Base-by-base conservation (phyloP, 2,888 invertebrate genomes). In the Taenaris catops region DNA sequence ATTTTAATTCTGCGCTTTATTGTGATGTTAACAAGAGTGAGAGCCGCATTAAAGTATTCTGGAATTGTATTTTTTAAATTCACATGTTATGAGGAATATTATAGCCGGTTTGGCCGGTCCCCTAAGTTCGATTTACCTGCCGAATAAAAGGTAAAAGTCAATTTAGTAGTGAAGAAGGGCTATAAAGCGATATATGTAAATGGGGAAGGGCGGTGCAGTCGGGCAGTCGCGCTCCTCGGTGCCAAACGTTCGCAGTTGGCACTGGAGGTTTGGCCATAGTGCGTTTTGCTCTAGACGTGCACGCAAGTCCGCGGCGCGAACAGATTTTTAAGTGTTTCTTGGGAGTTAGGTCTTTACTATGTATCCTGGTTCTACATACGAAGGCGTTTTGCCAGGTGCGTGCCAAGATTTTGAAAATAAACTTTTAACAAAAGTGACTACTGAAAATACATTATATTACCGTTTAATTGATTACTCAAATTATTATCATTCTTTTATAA, bases 141-240 rank as follows among this genome's bases (percentile, higher is more conserved):
- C 67, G 80, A 79, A 81, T 83, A 79, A 83, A 80, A 83, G 75
- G 83, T 83, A 84, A 75, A 83, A 84, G 84, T 84, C 81, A 86
- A 80, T 84, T 84, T 79, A 53, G 68, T 73, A 74, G 72, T 69
- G 53, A 83, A 70, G 80, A 79, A 86, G 84, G 83, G 81, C 81
- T 81, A 63, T 63, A 63, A 64, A 67, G 69, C 68, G 69, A 72
- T 66, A 63, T 81, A 80, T 80, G 83, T 81, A 80, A 81, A 80
- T 81, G 65, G 75, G 72, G 75, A 70, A 80, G 80, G 80, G 80
- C 73, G 69, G 73, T 81, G 81, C 81, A 80, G 74, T 78, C 53
- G 60, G 59, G 53, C 57, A 59, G 55, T 56, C 48, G 68, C 60
- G 63, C 51, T 60, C 49, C 47, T 44, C 48, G 53, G 57, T 51